Percentiles rank a stretch among this genome's conserved stretches.
phyloP scores from a whole-genome alignment of 2,113 vertebrate species.

The Epinephelus cyanopodus region DNA sequence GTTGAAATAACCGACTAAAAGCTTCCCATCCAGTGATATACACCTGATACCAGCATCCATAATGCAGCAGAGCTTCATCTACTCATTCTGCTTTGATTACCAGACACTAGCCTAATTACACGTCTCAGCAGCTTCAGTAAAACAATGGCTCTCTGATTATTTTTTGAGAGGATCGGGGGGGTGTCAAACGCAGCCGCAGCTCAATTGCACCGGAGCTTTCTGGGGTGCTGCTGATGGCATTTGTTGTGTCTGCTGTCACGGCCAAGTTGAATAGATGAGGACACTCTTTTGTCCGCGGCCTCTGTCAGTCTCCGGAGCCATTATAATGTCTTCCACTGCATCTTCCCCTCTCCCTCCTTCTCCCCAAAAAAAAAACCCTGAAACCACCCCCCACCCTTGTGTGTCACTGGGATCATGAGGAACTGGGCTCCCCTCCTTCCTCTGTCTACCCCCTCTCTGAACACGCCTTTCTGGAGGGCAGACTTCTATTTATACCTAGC shows the following conservation, averaged over 20 bases:
- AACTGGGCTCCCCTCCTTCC: conserved; percentile 43
- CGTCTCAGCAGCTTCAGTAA: conserved; percentile 22
- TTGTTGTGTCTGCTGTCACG: conserved; percentile 74
- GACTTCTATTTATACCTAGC: conserved; percentile 83
- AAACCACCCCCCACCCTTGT: conserved; percentile 54
- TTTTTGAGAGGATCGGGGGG: conserved; percentile 4
- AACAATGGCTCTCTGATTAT: conserved; percentile 22
- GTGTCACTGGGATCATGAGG: conserved; percentile 70
- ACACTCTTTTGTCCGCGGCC: conserved; percentile 70
- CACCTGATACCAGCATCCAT: conserved; percentile 9
- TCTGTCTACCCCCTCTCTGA: conserved; percentile 64
- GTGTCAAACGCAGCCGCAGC: conserved; percentile 33
- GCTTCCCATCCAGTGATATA: not conserved
- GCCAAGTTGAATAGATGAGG: conserved; percentile 69
- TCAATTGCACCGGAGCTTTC: conserved; percentile 52
- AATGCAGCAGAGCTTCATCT: not conserved
- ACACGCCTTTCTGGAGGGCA: conserved; percentile 80
- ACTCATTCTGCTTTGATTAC: conserved; percentile 20
- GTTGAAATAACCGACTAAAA: not conserved
- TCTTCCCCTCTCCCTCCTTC: conserved; percentile 37
- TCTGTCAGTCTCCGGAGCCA: conserved; percentile 70
- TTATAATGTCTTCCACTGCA: conserved; percentile 64
- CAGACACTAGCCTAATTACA: conserved; percentile 38
- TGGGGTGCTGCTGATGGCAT: conserved; percentile 45
- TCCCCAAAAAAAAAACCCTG: conserved; percentile 33